Evolutionary conservation across 1,140 invertebrate species (phyloP).

Genomic region (Prorops nasuta): DNA sequence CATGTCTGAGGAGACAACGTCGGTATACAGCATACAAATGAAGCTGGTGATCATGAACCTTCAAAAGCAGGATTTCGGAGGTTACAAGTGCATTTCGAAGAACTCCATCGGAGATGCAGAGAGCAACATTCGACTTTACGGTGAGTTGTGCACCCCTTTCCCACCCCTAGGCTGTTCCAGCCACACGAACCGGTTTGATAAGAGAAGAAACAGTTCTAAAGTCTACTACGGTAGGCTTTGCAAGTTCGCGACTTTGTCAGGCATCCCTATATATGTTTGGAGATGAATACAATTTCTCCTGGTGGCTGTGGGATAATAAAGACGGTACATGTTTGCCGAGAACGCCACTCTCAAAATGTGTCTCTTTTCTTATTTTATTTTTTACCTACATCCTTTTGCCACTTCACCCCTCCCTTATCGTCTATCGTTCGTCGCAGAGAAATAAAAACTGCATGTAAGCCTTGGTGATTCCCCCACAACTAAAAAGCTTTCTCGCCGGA

Average conservation of each 20-base stretch:
- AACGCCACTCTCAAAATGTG: too few relatives aligned
- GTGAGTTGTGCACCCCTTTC: conserved; percentile 66
- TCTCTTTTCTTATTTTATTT: too few relatives aligned
- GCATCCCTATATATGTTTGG: conserved; percentile 1
- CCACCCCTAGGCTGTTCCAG: not conserved
- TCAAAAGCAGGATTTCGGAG: conserved; percentile 76
- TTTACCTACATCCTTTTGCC: not conserved
- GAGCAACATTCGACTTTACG: conserved; percentile 82
- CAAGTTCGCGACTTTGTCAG: conserved; percentile 1
- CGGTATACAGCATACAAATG: conserved; percentile 79
- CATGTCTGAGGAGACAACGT: conserved; percentile 71
- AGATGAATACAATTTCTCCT: too few relatives aligned
- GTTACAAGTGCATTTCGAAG: conserved; percentile 90
- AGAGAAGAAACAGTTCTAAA: conserved; percentile 19
- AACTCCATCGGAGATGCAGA: conserved; percentile 88
- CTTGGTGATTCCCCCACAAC: too few relatives aligned
- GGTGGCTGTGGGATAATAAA: too few relatives aligned
- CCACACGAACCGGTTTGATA: conserved; percentile 3
- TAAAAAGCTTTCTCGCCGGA: too few relatives aligned
- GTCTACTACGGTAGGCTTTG: conserved; percentile 4
- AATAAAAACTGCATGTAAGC: too few relatives aligned
- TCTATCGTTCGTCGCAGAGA: too few relatives aligned
- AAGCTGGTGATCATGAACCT: conserved; percentile 74
- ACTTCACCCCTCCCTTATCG: not conserved
- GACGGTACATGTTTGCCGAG: too few relatives aligned